A percentile compares a stretch with the other conserved stretches of the same genome.
phyloP scores from a whole-genome alignment of 2,113 vertebrate species.

The Pomatorhinus ruficollis region DNA sequence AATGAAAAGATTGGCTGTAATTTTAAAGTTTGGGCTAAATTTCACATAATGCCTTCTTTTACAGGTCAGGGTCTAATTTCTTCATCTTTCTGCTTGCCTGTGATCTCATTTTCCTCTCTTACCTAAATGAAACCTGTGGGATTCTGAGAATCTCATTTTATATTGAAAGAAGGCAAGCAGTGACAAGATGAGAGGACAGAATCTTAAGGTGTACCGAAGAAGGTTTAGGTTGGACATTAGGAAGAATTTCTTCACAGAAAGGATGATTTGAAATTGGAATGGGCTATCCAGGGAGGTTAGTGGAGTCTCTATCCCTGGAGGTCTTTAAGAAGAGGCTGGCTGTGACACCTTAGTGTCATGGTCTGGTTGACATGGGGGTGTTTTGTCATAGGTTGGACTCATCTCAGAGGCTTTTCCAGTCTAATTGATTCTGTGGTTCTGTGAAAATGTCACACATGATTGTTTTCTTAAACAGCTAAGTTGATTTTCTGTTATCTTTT shows the following conservation, averaged over 20 bases:
- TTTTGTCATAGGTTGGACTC: background rate
- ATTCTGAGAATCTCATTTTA: background rate
- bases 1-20: background rate
- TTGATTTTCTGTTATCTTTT: background rate
- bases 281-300: background rate
- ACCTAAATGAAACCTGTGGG: background rate
- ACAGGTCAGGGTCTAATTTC: background rate
- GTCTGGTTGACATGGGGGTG: background rate
- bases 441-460: rapidly evolving
- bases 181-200: rapidly evolving
- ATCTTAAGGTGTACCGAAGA: background rate
- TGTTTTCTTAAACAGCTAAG: background rate
- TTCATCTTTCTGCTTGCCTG: background rate
- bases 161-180: background rate
- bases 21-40: background rate
- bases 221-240: background rate
- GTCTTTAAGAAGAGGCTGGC: background rate
- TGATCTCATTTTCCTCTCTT: background rate
- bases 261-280: background rate
- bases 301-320: rapidly evolving
- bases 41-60: background rate
- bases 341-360: background rate
- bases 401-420: background rate
- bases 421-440: background rate
- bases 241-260: background rate